Conservation (phyloP, 1,140 invertebrate genomes). For the Drosophila murphyi region DNA sequence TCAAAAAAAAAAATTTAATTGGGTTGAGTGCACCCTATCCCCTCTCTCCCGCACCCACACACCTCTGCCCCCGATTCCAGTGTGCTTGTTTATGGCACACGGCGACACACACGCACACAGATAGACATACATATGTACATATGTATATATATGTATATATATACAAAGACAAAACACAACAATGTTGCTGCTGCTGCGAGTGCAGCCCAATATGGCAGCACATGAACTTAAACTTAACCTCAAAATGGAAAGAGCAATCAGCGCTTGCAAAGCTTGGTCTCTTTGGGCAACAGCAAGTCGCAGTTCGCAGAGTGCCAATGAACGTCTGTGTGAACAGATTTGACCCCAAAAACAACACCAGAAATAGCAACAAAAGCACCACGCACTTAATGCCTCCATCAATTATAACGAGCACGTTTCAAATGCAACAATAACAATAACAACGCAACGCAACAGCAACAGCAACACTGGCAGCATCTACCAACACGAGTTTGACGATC, state of each 20-base stretch:
- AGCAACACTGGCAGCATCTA: too few species aligned
- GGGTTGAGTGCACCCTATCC: conserved; percentile 42
- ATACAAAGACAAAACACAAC: conserved; percentile 24
- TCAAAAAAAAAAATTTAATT: conserved; percentile 28
- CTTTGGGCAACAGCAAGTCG: neutral
- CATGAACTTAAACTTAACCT: conserved; percentile 57
- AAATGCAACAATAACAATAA: too few species aligned
- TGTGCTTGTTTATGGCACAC: conserved; percentile 25
- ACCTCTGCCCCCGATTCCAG: conserved; percentile 22
- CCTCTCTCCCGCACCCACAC: neutral
- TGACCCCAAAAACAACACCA: conserved; percentile 20
- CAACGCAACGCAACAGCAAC: too few species aligned
- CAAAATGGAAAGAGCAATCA: conserved; percentile 15
- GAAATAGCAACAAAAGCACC: neutral
- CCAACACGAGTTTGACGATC: too few species aligned
- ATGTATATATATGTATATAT: too few species aligned
- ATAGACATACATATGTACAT: neutral
- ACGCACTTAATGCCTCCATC: too few species aligned
- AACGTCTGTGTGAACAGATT: conserved; percentile 31
- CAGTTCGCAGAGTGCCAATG: conserved; percentile 19
- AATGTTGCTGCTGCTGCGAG: conserved; percentile 14
- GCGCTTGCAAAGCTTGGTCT: conserved; percentile 16
- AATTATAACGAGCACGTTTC: too few species aligned
- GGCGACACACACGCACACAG: conserved; percentile 4
- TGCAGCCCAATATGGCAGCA: conserved; percentile 49